A percentile compares a stretch with the other conserved stretches of the same genome.
These are phyloP conservation scores for Dolichallabes microphthalmus DNA, from an alignment of 2,113 vertebrate species.

Conservation along the genomic window DNA sequence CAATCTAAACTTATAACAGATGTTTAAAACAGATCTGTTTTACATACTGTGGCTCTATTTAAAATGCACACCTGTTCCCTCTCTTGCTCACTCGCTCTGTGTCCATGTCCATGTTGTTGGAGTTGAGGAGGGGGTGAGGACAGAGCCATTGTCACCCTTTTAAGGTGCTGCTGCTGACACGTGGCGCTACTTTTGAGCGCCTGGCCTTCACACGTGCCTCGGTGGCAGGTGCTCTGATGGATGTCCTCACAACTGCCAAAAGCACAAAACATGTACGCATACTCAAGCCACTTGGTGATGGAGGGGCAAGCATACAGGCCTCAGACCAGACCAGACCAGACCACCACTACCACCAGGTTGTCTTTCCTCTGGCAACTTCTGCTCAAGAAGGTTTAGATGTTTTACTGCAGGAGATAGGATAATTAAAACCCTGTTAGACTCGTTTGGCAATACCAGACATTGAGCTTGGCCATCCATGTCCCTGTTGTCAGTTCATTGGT, in stretches of 20 bases:
- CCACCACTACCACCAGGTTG: too few relatives aligned
- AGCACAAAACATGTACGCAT: constrained; percentile 56
- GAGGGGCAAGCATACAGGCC: neutral
- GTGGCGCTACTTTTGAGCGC: constrained; percentile 62
- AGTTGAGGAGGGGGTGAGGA: constrained; percentile 53
- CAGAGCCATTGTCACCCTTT: constrained; percentile 70
- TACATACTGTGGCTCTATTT: constrained; percentile 40
- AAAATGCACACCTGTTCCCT: constrained; percentile 68
- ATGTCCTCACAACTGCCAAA: constrained; percentile 65
- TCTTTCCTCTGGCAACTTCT: neutral
- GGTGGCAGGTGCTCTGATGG: constrained; percentile 70
- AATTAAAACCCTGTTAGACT: neutral
- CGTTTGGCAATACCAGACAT: neutral
- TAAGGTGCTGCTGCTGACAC: constrained; percentile 61
- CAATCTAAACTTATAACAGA: constrained; percentile 3
- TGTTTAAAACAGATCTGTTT: constrained; percentile 51
- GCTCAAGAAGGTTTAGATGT: neutral
- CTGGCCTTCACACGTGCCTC: constrained; percentile 52
- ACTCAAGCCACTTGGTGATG: neutral
- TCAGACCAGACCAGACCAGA: neutral
- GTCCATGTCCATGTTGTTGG: constrained; percentile 33
- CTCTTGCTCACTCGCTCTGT: constrained; percentile 29
- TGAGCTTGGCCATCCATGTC: too few relatives aligned
- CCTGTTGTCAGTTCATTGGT: too few relatives aligned
- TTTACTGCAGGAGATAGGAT: neutral